A percentile compares a stretch with the other conserved stretches of the same genome.
phyloP scores from a whole-genome alignment of 2,113 vertebrate species.

The Serinus canaria region DNA sequence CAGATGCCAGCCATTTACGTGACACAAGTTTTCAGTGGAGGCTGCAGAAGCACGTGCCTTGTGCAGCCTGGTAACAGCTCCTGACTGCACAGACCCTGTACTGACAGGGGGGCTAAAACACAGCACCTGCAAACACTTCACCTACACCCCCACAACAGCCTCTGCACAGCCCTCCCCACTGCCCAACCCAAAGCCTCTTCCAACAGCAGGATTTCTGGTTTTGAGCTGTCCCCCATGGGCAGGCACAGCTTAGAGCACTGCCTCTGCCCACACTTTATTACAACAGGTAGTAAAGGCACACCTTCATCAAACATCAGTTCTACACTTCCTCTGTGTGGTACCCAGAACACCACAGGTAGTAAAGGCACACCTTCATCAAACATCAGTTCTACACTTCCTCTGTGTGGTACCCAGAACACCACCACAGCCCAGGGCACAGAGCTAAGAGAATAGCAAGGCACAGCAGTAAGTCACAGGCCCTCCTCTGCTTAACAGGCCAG shows the following conservation, averaged over 20 bases:
- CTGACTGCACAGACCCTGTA: neutral
- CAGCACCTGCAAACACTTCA: neutral
- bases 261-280: neutral
- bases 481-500: neutral
- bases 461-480: neutral
- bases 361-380: rapidly evolving
- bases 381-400: neutral
- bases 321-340: neutral
- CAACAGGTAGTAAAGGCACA: neutral
- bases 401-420: neutral
- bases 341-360: neutral
- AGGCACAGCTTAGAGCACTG: neutral
- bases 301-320: rapidly evolving
- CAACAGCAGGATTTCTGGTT: neutral
- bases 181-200: neutral
- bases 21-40: slow-evolving; percentile 26
- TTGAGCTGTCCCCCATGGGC: neutral
- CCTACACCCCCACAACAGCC: rapidly evolving
- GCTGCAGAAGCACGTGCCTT: neutral
- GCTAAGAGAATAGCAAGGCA: neutral
- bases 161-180: neutral
- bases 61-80: neutral
- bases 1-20: slow-evolving; percentile 34
- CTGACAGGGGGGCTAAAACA: neutral
- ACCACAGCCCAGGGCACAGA: rapidly evolving